These are phyloP conservation scores for Betta splendens DNA, from an alignment of 2,797 vertebrate species.

Conservation along the genomic window DNA sequence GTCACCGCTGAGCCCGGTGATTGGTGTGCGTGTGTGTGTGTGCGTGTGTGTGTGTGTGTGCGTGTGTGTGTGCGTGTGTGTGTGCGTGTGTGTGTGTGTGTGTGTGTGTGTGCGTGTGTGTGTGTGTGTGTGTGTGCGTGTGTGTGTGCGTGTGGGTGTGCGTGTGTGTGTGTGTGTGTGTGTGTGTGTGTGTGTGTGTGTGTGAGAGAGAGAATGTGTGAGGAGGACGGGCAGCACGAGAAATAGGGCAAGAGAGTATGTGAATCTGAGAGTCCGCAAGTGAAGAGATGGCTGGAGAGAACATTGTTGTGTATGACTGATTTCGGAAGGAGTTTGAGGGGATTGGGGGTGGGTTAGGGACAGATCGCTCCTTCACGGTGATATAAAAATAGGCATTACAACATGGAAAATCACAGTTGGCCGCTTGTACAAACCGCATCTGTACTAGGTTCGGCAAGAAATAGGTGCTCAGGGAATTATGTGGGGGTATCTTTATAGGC, in stretches of 20 bases:
- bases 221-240: conserved; percentile 5
- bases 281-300: conserved; percentile 37
- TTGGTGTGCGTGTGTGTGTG: conserved; percentile 36
- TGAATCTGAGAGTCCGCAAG: conserved; percentile 32
- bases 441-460: conserved; percentile 46
- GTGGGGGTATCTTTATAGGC: conserved; percentile 53
- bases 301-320: conserved; percentile 26
- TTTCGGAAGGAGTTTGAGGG: conserved; percentile 49
- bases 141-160: conserved; percentile 29
- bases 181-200: no score
- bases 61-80: conserved; percentile 30
- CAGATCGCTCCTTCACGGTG: conserved; percentile 32
- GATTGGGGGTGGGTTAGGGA: conserved; percentile 46
- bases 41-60: no score
- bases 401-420: conserved; percentile 61
- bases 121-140: conserved; percentile 34
- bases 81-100: conserved; percentile 27
- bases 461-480: conserved; percentile 47
- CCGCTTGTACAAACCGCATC: conserved; percentile 52
- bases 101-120: conserved; percentile 33
- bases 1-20: conserved; percentile 57
- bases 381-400: conserved; percentile 60
- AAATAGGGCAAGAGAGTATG: conserved; percentile 34
- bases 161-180: conserved; percentile 15
- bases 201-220: neutral